Conservation (phyloP, 2,113 vertebrate species). For the Passer domesticus region DNA sequence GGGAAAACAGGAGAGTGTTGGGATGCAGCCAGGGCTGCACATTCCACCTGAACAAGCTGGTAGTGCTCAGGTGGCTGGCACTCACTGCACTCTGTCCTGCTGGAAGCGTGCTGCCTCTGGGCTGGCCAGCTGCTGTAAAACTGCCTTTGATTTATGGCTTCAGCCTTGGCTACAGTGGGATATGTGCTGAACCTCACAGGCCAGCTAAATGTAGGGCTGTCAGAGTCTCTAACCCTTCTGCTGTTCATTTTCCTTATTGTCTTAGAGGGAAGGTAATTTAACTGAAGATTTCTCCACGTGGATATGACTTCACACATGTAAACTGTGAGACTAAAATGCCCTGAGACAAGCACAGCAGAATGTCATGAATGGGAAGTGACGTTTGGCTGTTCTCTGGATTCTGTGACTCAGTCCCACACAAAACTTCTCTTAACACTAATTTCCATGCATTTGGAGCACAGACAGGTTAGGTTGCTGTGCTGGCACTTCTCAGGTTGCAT, state of each 20-base stretch:
- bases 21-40: background rate
- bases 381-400: background rate
- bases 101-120: background rate
- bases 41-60: background rate
- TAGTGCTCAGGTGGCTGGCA: background rate
- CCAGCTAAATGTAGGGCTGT: background rate
- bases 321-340: background rate
- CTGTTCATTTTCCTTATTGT: background rate
- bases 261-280: background rate
- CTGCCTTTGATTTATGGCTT: background rate
- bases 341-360: background rate
- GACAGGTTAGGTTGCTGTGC: background rate
- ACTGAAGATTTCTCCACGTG: background rate
- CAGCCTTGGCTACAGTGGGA: background rate
- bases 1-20: rapidly evolving
- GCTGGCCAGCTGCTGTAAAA: background rate
- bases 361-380: background rate
- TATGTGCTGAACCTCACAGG: background rate
- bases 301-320: background rate
- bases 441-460: background rate
- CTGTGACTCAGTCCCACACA: background rate
- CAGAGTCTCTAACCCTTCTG: background rate
- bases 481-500: background rate
- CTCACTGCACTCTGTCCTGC: rapidly evolving
- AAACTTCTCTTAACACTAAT: background rate